Evolutionary conservation across 2,113 vertebrate species (phyloP).

Genomic region (Nannospalax galili): DNA sequence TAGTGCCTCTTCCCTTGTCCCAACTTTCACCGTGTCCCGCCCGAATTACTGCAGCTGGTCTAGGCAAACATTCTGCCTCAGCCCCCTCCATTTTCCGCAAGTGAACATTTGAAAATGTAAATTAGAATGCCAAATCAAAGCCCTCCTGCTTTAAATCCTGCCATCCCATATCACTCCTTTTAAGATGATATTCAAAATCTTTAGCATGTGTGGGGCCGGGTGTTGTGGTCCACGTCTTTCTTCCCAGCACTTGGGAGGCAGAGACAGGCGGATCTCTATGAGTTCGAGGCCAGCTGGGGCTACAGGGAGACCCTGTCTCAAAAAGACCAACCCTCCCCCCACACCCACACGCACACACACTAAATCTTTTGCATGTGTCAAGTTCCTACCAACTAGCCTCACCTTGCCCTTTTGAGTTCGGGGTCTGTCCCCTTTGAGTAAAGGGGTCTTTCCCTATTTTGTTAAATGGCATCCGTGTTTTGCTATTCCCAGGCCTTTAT

Average conservation of each 20-base stretch:
- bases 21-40: not conserved
- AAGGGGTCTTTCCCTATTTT: not conserved
- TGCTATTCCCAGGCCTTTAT: not conserved
- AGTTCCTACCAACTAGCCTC: not conserved
- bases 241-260: no score
- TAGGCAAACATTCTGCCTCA: not conserved
- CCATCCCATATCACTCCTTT: not conserved
- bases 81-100: not conserved
- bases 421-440: no score
- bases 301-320: no score
- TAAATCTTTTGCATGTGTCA: not conserved
- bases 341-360: no score
- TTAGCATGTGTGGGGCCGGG: no score
- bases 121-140: not conserved
- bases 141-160: not conserved
- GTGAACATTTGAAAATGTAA: slow-evolving; percentile 5
- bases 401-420: not conserved
- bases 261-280: no score
- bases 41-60: not conserved
- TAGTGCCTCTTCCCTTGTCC: not conserved
- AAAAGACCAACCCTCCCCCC: no score
- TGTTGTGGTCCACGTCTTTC: no score
- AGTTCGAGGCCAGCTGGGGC: no score
- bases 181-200: not conserved
- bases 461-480: not conserved